A percentile compares a stretch with the other conserved stretches of the same genome.
phyloP scores from a whole-genome alignment of 2,113 vertebrate genomes.

The Toxotes chatareus region DNA sequence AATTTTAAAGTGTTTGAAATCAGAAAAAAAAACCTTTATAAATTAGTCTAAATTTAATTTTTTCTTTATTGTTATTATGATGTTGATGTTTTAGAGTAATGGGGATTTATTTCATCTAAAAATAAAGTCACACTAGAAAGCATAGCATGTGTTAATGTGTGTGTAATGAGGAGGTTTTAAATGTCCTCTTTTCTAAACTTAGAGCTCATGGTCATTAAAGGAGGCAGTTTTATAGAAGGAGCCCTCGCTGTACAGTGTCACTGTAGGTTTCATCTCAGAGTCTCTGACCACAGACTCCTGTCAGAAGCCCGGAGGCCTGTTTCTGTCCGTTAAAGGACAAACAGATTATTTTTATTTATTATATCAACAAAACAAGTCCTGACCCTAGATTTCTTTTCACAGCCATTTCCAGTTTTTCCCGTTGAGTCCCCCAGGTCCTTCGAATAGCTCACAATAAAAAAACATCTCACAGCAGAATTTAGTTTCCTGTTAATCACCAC shows the following conservation, averaged over 20 bases:
- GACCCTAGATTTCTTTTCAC: no score
- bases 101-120: not conserved
- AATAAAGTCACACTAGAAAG: not conserved
- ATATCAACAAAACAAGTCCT: no score
- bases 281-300: no score
- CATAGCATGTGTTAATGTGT: not conserved
- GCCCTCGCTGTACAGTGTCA: not conserved
- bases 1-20: not conserved
- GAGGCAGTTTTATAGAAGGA: not conserved
- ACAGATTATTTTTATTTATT: no score
- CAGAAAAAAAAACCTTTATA: not conserved
- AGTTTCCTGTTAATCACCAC: no score
- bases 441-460: no score
- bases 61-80: not conserved
- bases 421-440: no score
- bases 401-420: no score
- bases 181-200: constrained; percentile 36
- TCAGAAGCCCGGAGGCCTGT: no score
- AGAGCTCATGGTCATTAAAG: not conserved
- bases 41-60: not conserved
- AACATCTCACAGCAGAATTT: no score
- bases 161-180: not conserved
- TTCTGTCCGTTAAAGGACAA: no score
- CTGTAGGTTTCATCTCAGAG: no score
- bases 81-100: not conserved